Evolutionary conservation across 2,113 vertebrate genomes (phyloP).

Genomic region (Chaetodon trifascialis): DNA sequence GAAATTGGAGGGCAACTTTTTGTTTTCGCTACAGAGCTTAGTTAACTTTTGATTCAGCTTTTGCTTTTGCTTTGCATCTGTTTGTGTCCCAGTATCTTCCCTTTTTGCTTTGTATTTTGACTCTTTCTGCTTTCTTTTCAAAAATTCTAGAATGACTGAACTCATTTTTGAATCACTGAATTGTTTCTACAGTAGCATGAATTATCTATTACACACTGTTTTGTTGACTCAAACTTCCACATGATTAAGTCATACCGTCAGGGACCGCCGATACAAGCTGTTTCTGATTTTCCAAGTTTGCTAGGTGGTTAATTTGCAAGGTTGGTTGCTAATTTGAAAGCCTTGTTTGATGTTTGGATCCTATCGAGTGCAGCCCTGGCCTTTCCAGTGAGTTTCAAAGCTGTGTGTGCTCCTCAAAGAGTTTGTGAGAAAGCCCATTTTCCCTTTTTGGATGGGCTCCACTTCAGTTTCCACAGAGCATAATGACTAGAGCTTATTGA

Average conservation of each 20-base stretch:
- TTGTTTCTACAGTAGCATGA: slow-evolving; percentile 65
- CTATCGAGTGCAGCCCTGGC: slow-evolving; percentile 49
- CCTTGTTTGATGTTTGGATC: slow-evolving; percentile 74
- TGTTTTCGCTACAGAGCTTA: slow-evolving; percentile 51
- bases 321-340: slow-evolving; percentile 76
- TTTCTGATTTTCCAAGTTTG: slow-evolving; percentile 69
- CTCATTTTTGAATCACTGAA: slow-evolving; percentile 39
- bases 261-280: slow-evolving; percentile 59
- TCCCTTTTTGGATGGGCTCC: slow-evolving; percentile 67
- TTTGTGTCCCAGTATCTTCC: slow-evolving; percentile 40
- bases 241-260: slow-evolving; percentile 75
- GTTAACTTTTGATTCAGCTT: slow-evolving; percentile 57
- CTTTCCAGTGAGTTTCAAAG: slow-evolving; percentile 70
- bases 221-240: slow-evolving; percentile 74
- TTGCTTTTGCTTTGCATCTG: slow-evolving; percentile 43
- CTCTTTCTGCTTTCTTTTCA: slow-evolving; percentile 12
- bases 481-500: slow-evolving; percentile 74
- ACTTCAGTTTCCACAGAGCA: slow-evolving; percentile 63
- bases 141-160: slow-evolving; percentile 39
- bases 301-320: slow-evolving; percentile 75
- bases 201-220: slow-evolving; percentile 72
- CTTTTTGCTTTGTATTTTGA: slow-evolving; percentile 28
- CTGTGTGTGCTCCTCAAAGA: slow-evolving; percentile 65
- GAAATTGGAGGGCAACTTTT: slow-evolving; percentile 59
- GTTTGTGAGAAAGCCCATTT: slow-evolving; percentile 41